Base-by-base conservation (phyloP, 92 coral and sea anemone species). In the Blastomussa wellsi region DNA sequence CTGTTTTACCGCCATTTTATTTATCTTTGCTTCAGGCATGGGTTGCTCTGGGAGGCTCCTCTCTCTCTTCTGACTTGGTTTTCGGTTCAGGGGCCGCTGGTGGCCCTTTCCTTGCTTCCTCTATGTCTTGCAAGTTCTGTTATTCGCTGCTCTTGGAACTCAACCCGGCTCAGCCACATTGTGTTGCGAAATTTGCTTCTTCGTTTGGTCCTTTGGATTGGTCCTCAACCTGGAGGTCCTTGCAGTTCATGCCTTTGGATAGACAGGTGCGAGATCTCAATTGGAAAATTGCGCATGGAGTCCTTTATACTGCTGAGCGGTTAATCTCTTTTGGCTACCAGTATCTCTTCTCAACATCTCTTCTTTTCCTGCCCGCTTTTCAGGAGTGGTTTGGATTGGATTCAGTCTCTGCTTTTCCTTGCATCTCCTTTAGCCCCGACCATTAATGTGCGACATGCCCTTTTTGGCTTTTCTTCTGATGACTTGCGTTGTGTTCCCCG, bases 381-480 rank as follows among this genome's bases (percentile, higher is more conserved):
- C 5, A 29, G 24, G 26, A 83, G 86, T 53, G 69, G 26, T 0
- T 1, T 72, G 0, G 32, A 24, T 22, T 83, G 79, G 69, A 36
- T 83, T 3, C 78, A 75, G 14, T 41, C 78, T 0, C 9, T 83
- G 2, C 37, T 83, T 0, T 55, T 2, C 0, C n/a, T 28, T 4
- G 17, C 7, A 15, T 19, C 74, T 39, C 32, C 12, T 33, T 65
- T 69, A 0, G n/a, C n/a, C n/a, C 66, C 69, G 0, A 7, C 49
- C 7, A 41, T 88, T 14, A 14, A 51, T 17, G 62, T 57, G 0
- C 78, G 78, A 0, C 90, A 90, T 20, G 38, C 80, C 1, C 79
- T 90, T 36, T 90, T 90, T 78, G 90, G 90, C 5, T 77, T 90
- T 47, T 22, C 13, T 36, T 1, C 62, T 0, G 84, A 67, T 19